These are phyloP conservation scores for Scomber scombrus DNA, from an alignment of 2,113 vertebrate genomes.

Conservation along the genomic window DNA sequence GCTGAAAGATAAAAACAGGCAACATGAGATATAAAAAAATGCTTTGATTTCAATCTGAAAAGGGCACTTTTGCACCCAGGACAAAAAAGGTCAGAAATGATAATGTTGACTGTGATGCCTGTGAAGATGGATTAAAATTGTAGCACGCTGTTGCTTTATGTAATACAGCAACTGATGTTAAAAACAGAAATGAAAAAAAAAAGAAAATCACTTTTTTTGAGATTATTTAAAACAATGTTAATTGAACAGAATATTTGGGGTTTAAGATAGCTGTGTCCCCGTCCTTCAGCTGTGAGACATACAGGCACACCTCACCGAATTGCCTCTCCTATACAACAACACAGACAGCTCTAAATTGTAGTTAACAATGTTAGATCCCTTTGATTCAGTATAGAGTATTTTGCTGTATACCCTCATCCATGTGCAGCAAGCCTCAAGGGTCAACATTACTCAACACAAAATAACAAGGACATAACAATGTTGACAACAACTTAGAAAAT, in stretches of 20 bases:
- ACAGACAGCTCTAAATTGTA: slow-evolving; percentile 27
- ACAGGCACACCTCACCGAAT: neutral
- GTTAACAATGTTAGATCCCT: slow-evolving; percentile 44
- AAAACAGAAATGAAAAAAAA: too few relatives aligned
- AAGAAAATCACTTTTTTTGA: neutral
- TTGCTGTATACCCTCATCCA: slow-evolving; percentile 10
- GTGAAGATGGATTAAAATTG: slow-evolving; percentile 22
- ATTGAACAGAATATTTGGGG: slow-evolving; percentile 4
- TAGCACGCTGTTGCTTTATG: slow-evolving; percentile 17
- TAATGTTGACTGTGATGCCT: slow-evolving; percentile 28
- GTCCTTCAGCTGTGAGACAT: slow-evolving; percentile 28
- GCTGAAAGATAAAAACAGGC: slow-evolving; percentile 18
- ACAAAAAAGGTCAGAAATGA: slow-evolving; percentile 50
- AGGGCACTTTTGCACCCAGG: slow-evolving; percentile 26
- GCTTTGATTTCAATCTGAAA: slow-evolving; percentile 60
- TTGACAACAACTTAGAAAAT: slow-evolving; percentile 33
- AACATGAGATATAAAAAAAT: neutral
- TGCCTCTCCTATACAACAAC: slow-evolving; percentile 8
- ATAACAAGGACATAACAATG: slow-evolving; percentile 29
- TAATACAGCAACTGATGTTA: neutral
- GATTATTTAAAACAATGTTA: neutral
- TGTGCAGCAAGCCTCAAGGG: slow-evolving; percentile 7
- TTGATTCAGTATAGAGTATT: slow-evolving; percentile 27
- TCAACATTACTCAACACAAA: slow-evolving; percentile 34
- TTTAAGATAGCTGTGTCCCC: neutral